Base-by-base conservation (phyloP, 1,140 invertebrate genomes). In the Aphidius ervi region DNA sequence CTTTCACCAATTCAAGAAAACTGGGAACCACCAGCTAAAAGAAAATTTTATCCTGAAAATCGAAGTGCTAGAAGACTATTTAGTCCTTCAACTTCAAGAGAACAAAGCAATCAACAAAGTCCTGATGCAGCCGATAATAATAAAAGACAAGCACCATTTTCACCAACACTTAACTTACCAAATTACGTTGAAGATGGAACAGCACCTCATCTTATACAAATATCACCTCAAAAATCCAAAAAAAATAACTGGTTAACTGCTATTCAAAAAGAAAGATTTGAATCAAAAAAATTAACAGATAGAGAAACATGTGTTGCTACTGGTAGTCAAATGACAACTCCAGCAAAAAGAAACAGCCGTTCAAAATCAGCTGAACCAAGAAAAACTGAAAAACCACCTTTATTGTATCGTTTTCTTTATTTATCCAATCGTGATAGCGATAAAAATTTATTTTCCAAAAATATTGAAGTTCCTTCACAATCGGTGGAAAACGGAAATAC, bases 111-210 rank as follows among this genome's bases (percentile, higher is more conserved):
- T 4, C 68, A 62, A 49, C 70, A 71, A 16, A 71, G 70, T 48
- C 69, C 71, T 5, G 52, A 9, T 70, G 66, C 0, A 66, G n/a
- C 37, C 40, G 47, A 16, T 31, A 57, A 2, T 31, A 58, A 59
- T n/a, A 62, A 68, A 5, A 52, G 54, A 39, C 57, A 58, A 47
- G 58, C 55, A 49, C 47, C 63, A 70, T 86, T 74, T 49, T 88
- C 87, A 0, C 89, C 88, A 0, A 91, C 88, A 0, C 80, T 83
- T 5, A 88, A 91, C 74, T 75, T 93, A 31, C 91, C 91, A 0
- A 89, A 92, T 75, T 92, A 83, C 64, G 88, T 89, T 1, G 63
- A 88, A 5, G 86, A 89, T 65, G 89, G 90, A 1, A 85, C 84
- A 23, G 89, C 89, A 0, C 90, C 90, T 0, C 89, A 90, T 70